Base-by-base conservation (phyloP, 2,797 vertebrate genomes). In the Manis javanica region DNA sequence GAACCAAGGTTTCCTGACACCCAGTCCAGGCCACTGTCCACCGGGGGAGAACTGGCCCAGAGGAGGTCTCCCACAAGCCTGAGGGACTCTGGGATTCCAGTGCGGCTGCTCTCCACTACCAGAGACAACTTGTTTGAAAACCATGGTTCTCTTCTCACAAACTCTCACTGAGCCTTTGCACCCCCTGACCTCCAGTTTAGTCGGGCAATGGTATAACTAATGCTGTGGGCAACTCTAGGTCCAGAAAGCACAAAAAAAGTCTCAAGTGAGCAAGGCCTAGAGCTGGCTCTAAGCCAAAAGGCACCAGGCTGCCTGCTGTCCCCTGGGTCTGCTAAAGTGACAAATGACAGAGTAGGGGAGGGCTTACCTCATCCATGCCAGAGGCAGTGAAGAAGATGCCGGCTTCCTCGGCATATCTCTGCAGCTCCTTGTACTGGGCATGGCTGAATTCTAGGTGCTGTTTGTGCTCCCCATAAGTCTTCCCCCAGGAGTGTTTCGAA, bases 341-440 rank as follows among this genome's bases (percentile, higher is more conserved):
- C 66, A 59, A 51, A 51, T 49, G 61, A 74, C 7, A 26, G 37
- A 8, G 49, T 2, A 23, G 68, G 63, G 11, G 29, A 81, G 24
- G 7, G 19, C 89, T 98, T 96, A 99, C 99, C 99, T 99, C 99
- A 39, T 99, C 99, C 99, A 99, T 99, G 72, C 99, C 99, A 0
- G 99, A 99, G 34, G 99, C 99, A 0, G 99, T 99, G 98, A 99
- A 99, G 98, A 98, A 99, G 98, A 99, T 99, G 69, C 99, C 99
- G 4, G 99, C 97, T 72, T 99, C 99, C 64, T 99, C 59, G 0
- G 99, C 99, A 0, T 99, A 99, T n/a, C 98, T 98, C 98, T 99
- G 99, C 75, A 99, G 98, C 92, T 99, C 99, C 94, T 91, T 98
- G 94, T 99, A 99, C 91, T 99, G 99, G 69, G 99, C 98, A 0